Evolutionary conservation across 2,888 invertebrate species (phyloP), one percentile per base, ranked within the genome.

Genomic region (Eilema depressum): DNA sequence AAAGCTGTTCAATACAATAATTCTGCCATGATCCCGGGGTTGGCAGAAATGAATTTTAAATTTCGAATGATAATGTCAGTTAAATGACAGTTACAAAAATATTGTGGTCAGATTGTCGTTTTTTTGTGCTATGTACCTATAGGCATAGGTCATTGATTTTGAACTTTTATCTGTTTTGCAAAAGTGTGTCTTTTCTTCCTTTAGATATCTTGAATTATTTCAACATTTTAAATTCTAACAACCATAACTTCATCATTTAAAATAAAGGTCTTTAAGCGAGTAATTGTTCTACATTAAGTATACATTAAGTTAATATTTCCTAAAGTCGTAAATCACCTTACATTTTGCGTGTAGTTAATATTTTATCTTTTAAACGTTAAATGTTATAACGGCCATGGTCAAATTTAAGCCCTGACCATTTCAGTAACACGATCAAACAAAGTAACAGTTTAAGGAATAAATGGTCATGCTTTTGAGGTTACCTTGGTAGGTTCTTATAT

Each of bases 291-390:
- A 53, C 7, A 8, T 59, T 59, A 59, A 59, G 26, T 25, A 28
- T 28, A 26, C 23, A 23, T 57, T 25, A 57, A 23, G 0, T 3
- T 14, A 26, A 26, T 59, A 12, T 59, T 68, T 53, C 12, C 26
- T 30, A 14, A 17, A 30, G 11, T 20, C 0, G 33, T 53, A 63
- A 56, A 68, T 68, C 25, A 30, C 41, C 23, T 26, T 26, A 25
- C 17, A 17, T 47, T 64, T 41, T 60, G 64, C 69, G 69, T 70
- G 70, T 70, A 47, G n/a, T 37, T 63, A 17, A 59, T 63, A 63
- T 47, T 61, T 37, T 41, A 63, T 57, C 66, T 28, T 37, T 26
- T 63, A 53, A 30, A 61, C 65, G 63, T 28, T 47, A 62, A 53
- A 41, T 20, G 30, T 57, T 63, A 57, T 26, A 26, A 4, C 57